phyloP scores from a whole-genome alignment of 2,888 invertebrate species.

The Tricholauxania praeusta region DNA sequence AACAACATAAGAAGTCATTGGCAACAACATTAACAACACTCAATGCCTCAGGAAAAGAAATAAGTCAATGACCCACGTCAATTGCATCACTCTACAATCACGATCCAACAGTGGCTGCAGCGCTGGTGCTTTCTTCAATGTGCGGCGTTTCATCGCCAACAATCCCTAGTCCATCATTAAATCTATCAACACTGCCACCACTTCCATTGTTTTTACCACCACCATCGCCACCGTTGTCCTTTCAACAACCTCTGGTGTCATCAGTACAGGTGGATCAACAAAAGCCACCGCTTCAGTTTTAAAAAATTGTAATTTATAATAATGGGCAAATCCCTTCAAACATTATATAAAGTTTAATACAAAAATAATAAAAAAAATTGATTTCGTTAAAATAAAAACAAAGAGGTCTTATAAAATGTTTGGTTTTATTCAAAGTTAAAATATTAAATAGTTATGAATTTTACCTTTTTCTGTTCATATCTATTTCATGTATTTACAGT shows the following conservation, averaged over 20 bases:
- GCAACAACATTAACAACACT: constrained; percentile 36
- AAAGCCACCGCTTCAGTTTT: constrained; percentile 21
- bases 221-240: constrained; percentile 36
- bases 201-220: constrained; percentile 51
- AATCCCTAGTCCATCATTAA: constrained; percentile 31
- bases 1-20: constrained; percentile 39
- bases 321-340: constrained; percentile 19
- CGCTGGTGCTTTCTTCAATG: constrained; percentile 61
- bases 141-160: constrained; percentile 47
- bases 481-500: constrained; percentile 29
- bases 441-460: constrained; percentile 29
- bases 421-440: constrained; percentile 37
- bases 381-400: constrained; percentile 25
- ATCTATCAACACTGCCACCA: constrained; percentile 49
- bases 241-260: constrained; percentile 7
- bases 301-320: constrained; percentile 22
- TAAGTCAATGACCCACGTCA: constrained; percentile 58
- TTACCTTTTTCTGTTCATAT: constrained; percentile 7
- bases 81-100: constrained; percentile 62
- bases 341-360: constrained; percentile 23
- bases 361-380: constrained; percentile 6
- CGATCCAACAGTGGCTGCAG: constrained; percentile 62
- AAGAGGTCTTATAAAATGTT: constrained; percentile 28
- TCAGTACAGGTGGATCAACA: constrained; percentile 9
- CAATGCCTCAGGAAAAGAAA: constrained; percentile 41